phyloP scores from a whole-genome alignment of 1,140 invertebrate genomes.

The Drosophila serrata region DNA sequence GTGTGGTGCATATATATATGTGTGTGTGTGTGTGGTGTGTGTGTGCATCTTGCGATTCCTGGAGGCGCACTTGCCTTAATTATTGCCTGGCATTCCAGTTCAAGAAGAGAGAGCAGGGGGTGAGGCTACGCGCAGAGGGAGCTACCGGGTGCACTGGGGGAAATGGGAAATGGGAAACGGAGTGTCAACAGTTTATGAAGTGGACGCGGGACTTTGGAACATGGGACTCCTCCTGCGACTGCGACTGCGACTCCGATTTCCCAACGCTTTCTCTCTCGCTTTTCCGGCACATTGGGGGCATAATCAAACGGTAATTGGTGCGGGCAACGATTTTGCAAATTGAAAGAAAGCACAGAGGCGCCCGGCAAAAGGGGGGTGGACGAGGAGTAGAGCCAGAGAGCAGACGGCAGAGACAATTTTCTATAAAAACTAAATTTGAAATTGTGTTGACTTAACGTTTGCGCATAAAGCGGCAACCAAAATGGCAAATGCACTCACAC shows the following conservation, averaged over 20 bases:
- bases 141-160: conserved; percentile 3
- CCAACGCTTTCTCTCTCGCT: conserved; percentile 22
- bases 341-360: conserved; percentile 65
- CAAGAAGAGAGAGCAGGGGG: conserved; percentile 5
- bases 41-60: conserved; percentile 58
- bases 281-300: conserved; percentile 46
- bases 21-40: conserved; percentile 16
- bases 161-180: conserved; percentile 49
- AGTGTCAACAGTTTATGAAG: conserved; percentile 79
- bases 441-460: conserved; percentile 83
- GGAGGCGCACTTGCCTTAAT: conserved; percentile 69
- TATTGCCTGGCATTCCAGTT: conserved; percentile 66
- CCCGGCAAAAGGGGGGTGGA: not conserved
- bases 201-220: conserved; percentile 30
- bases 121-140: too few relatives aligned
- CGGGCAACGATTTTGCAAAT: conserved; percentile 79
- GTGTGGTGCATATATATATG: not conserved
- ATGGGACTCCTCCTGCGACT: conserved; percentile 4
- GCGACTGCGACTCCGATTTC: conserved; percentile 6
- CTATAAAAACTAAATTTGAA: conserved; percentile 81
- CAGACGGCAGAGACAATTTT: conserved; percentile 69
- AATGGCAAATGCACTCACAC: conserved; percentile 76
- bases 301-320: conserved; percentile 81
- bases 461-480: conserved; percentile 74
- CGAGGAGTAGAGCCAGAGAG: not conserved